Base-by-base conservation (phyloP, 2,888 invertebrate genomes). In the Drosophila ezoana region DNA sequence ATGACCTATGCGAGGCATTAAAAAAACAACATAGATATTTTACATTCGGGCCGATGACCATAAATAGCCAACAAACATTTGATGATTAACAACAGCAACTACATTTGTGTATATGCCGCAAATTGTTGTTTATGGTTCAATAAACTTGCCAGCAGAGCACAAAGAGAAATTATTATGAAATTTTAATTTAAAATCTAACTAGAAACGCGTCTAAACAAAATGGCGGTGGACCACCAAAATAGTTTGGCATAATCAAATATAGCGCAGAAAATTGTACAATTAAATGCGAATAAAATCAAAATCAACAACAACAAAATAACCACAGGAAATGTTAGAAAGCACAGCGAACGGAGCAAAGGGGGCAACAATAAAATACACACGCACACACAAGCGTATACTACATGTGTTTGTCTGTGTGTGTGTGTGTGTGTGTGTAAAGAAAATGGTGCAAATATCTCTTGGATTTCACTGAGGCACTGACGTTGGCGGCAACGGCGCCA, bases 241-340 rank as follows among this genome's bases (percentile, higher is more conserved):
- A 64, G 66, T 73, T 66, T 44, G 14, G 43, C 51, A 40, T 54
- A 65, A 66, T 60, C 59, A 66, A 73, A 62, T 59, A 45, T 56
- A 48, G 59, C 56, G 45, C 56, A 53, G 44, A 64, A 80, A 74
- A 79, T 81, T 74, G 45, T 72, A 69, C 44, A 79, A 76, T 76
- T 86, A 81, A 86, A 72, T 63, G 69, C 56, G 66, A 69, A 64
- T 59, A 63, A 69, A 67, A 66, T 41, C 11, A 49, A 47, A 23
- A 28, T 10, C n/a, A 20, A 18, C 16, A 33, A 28, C 20, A 16
- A 40, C 8, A 16, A 52, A 40, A 38, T 13, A 52, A 44, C 58
- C 63, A 64, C 82, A 79, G 76, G 80, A 80, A 80, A 76, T 65
- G 73, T 40, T 72, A 77, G 67, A 72, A 63, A 72, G 56, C 67